Evolutionary conservation across 2,797 vertebrate genomes (phyloP).

Genomic region (Merluccius polli): DNA sequence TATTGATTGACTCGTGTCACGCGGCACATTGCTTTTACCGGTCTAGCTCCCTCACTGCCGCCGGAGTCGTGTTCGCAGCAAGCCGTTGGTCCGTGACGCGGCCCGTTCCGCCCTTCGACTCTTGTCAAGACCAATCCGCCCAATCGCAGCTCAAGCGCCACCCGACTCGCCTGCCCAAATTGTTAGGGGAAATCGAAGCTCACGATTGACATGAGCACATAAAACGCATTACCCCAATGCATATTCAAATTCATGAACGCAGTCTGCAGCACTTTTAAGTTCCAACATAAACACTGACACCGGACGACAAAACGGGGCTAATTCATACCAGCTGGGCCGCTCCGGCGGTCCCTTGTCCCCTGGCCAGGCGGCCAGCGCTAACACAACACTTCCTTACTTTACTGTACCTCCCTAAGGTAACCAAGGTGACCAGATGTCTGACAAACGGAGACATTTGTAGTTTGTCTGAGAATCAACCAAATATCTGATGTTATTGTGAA

Average conservation of each 20-base stretch:
- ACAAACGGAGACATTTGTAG: too few species aligned
- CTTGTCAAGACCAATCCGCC: too few species aligned
- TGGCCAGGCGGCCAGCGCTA: too few species aligned
- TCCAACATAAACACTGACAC: background rate
- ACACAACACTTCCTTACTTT: too few species aligned
- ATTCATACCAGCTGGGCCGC: background rate
- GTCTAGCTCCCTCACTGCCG: too few species aligned
- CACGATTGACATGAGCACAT: background rate
- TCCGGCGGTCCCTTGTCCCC: background rate
- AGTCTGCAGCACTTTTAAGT: background rate
- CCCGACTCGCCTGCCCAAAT: background rate
- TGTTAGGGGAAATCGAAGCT: background rate
- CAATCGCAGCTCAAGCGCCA: too few species aligned
- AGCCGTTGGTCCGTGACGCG: background rate
- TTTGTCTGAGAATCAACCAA: too few species aligned
- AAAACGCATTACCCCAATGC: background rate
- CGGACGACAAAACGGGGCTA: background rate
- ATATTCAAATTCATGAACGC: background rate
- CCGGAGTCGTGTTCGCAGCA: too few species aligned
- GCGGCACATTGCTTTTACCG: too few species aligned
- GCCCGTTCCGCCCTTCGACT: background rate
- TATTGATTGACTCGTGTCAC: background rate
- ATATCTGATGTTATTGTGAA: too few species aligned
- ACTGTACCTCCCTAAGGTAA: too few species aligned
- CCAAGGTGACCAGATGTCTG: too few species aligned